These are phyloP conservation scores for Micropterix aruncella DNA, from an alignment of 2,888 invertebrate genomes.

Conservation along the genomic window DNA sequence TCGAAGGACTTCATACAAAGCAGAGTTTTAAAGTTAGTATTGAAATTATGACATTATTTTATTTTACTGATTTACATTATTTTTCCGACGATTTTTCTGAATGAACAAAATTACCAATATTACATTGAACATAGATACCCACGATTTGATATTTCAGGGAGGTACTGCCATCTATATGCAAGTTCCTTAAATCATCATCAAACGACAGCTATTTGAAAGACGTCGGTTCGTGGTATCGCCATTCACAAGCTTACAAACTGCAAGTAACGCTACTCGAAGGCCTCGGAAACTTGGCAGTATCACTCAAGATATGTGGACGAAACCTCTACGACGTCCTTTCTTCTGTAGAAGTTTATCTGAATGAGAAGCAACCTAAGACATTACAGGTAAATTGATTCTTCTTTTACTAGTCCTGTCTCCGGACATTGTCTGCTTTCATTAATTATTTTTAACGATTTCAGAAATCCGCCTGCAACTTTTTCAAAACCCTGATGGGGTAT, in stretches of 20 bases:
- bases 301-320: slow-evolving; percentile 31
- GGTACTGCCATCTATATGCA: slow-evolving; percentile 46
- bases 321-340: slow-evolving; percentile 26
- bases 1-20: slow-evolving; percentile 58
- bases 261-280: slow-evolving; percentile 35
- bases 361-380: slow-evolving; percentile 41
- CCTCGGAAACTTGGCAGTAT: slow-evolving; percentile 27
- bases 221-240: slow-evolving; percentile 39
- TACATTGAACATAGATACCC: too few species aligned
- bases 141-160: slow-evolving; percentile 48
- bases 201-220: slow-evolving; percentile 44
- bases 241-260: slow-evolving; percentile 38
- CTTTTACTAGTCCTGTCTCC: too few species aligned
- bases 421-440: too few species aligned
- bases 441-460: too few species aligned
- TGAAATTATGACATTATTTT: too few species aligned
- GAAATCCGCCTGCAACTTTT: too few species aligned
- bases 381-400: too few species aligned
- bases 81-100: too few species aligned
- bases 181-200: slow-evolving; percentile 36
- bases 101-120: too few species aligned
- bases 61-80: neutral
- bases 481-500: too few species aligned
- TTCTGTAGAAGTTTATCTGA: slow-evolving; percentile 37
- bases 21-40: slow-evolving; percentile 53